Evolutionary conservation across 1,140 invertebrate species (phyloP), one percentile per base, ranked within the genome.

Genomic region (Cherax quadricarinatus): DNA sequence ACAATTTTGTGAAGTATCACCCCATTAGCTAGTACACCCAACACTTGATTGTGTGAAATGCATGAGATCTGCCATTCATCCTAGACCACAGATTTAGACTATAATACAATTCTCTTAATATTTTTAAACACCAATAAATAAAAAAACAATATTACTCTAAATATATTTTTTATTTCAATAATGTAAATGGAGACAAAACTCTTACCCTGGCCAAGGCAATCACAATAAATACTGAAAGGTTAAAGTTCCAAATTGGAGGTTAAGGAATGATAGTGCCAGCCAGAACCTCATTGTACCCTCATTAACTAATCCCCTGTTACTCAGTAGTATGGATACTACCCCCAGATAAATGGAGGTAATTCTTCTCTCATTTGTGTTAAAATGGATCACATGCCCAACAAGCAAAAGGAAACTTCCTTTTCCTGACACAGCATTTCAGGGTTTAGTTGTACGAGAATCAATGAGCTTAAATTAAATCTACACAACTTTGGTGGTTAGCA

Each of bases 361-460:
- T 30, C 24, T 30, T 75, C 70, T n/a, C 24, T 75, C 24, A 12
- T 30, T 30, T 30, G 70, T 75, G 24, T n/a, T n/a, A 5, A 12
- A 5, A 30, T 30, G n/a, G 21, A 24, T 6, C 24, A 10, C 24
- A 7, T 21, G 30, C 12, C 6, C n/a, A 75, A 75, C 70, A 30
- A 18, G 16, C 16, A 21, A n/a, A 70, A n/a, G 18, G 66, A 70
- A 6, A 66, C 62, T 66, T 66, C 14, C 62, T 18, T 16, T 24
- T 12, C 48, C 24, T 75, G 81, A 83, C n/a, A 57, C 82, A 24
- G n/a, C 14, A 62, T 18, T 85, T 62, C 21, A 49, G 48, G 84
- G 84, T 70, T 86, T 86, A 86, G 84, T 86, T 86, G 84, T 70
- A 86, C 16, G 84, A 86, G 84, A 62, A 86, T 86, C 62, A 86